Percentiles rank a stretch among this genome's conserved stretches.
Evolutionary conservation across 2,113 vertebrate genomes (phyloP).

Genomic region (Phalacrocorax carbo): DNA sequence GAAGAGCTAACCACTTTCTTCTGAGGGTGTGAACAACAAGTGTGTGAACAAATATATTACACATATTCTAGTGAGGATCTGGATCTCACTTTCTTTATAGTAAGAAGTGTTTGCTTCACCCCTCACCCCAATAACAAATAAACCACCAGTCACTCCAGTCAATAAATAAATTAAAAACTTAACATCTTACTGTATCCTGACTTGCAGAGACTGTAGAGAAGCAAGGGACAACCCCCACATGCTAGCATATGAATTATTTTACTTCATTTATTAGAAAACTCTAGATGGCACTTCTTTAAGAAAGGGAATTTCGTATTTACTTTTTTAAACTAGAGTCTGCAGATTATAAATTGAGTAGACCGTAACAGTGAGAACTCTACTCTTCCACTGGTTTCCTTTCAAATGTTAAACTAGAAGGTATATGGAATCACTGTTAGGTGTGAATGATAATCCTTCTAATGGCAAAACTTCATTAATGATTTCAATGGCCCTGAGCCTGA

Average conservation of each 20-base stretch:
- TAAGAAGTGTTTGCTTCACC: background rate
- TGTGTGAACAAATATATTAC: background rate
- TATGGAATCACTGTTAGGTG: background rate
- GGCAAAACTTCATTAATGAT: background rate
- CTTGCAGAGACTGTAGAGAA: background rate
- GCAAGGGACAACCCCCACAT: accelerated
- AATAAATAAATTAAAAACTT: background rate
- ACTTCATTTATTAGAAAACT: background rate
- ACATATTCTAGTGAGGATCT: background rate
- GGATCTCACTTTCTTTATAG: background rate
- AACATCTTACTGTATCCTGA: background rate
- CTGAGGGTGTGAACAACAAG: background rate
- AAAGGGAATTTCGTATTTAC: background rate
- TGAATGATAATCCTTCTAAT: background rate
- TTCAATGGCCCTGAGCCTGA: background rate
- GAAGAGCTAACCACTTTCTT: background rate
- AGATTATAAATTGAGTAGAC: background rate
- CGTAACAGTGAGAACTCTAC: background rate
- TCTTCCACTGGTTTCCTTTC: background rate
- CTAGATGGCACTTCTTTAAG: background rate
- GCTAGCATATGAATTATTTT: background rate
- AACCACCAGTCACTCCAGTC: background rate
- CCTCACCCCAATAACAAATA: background rate
- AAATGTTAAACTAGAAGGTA: background rate
- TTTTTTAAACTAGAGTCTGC: background rate